Evolutionary conservation across 2,113 vertebrate species (phyloP).

Genomic region (Naja naja): DNA sequence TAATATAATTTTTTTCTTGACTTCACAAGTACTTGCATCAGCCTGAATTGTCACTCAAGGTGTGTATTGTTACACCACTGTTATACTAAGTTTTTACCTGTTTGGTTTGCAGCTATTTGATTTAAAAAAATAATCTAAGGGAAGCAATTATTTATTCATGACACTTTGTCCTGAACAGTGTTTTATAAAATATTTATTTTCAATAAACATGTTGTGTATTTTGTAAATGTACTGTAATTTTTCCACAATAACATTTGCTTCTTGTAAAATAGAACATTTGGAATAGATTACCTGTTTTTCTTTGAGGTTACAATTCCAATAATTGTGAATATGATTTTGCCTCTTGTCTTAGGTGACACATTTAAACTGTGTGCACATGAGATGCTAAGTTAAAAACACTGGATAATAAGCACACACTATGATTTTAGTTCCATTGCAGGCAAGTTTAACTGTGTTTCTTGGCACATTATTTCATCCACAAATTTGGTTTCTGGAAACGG

Average conservation of each 20-base stretch:
- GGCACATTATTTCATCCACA: background rate
- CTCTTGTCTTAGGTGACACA: background rate
- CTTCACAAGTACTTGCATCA: slow-evolving; percentile 49
- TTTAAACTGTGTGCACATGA: background rate
- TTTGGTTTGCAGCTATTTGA: slow-evolving; percentile 67
- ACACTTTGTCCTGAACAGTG: slow-evolving; percentile 64
- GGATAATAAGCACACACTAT: background rate
- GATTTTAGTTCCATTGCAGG: background rate
- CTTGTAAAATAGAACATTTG: slow-evolving; percentile 18
- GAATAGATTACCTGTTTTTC: background rate
- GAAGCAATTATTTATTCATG: slow-evolving; percentile 71
- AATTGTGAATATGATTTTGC: background rate
- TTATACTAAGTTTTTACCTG: slow-evolving; percentile 62
- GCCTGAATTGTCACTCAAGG: slow-evolving; percentile 56
- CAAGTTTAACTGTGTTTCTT: background rate
- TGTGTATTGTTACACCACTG: slow-evolving; percentile 54
- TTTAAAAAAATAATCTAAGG: slow-evolving; percentile 44
- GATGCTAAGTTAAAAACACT: background rate
- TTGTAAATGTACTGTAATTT: slow-evolving; percentile 31
- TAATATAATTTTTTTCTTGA: slow-evolving; percentile 26
- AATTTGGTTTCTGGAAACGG: background rate
- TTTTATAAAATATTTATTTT: slow-evolving; percentile 68
- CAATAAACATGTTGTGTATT: slow-evolving; percentile 70
- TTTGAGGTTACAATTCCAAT: background rate
- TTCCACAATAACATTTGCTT: slow-evolving; percentile 20